Evolutionary conservation across 2,888 invertebrate species (phyloP).

Genomic region (Parthenolecanium corni): DNA sequence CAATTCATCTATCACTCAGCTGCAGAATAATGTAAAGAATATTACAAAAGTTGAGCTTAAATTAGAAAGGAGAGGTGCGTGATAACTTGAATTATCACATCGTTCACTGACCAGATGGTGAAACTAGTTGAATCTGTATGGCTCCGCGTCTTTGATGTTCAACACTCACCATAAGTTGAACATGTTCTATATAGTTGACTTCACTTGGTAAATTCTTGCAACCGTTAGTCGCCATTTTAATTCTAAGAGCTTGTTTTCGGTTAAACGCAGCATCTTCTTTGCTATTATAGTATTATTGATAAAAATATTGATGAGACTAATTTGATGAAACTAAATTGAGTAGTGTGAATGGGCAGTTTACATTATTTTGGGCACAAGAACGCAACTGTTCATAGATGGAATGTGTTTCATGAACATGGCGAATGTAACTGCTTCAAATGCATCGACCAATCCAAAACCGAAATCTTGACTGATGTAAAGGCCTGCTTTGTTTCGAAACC

Average conservation of each 20-base stretch:
- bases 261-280: no score
- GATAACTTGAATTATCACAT: no score
- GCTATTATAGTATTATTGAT: no score
- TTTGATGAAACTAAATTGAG: no score
- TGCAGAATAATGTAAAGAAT: background rate
- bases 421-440: slow-evolving; percentile 55
- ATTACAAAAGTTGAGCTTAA: no score
- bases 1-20: no score
- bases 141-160: slow-evolving; percentile 62
- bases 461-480: slow-evolving; percentile 67
- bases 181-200: slow-evolving; percentile 62
- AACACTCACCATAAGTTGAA: slow-evolving; percentile 60
- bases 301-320: no score
- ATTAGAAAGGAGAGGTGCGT: no score
- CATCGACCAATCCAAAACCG: slow-evolving; percentile 83
- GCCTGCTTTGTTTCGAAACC: slow-evolving; percentile 72
- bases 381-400: slow-evolving; percentile 48
- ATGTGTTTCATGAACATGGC: slow-evolving; percentile 64
- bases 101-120: slow-evolving; percentile 55
- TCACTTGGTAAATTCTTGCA: slow-evolving; percentile 32
- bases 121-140: slow-evolving; percentile 58
- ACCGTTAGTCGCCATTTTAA: slow-evolving; percentile 30
- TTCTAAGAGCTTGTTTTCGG: no score
- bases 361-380: background rate
- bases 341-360: background rate